Base-by-base conservation (phyloP, 2,888 invertebrate genomes). In the Acholoe squamosa region DNA sequence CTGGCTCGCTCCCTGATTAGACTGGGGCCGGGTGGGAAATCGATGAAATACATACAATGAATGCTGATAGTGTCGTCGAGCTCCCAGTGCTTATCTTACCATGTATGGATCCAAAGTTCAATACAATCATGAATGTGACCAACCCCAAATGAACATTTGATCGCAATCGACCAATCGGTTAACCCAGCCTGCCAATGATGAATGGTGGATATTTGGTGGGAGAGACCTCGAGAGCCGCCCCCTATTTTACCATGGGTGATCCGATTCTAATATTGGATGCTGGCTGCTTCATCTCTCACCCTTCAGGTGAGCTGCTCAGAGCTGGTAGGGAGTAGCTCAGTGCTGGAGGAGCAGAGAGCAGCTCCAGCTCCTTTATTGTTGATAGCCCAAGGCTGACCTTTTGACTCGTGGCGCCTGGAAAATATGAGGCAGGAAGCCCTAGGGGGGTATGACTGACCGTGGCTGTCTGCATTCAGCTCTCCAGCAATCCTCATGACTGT, bases 321-420 rank as follows among this genome's bases (percentile, higher is more conserved):
- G 61, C 61, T 3, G 61, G 61, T 61, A 61, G 61, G 61, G 61
- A n/a, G 61, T 61, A 19, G 61, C 61, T 61, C 61, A 61, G n/a
- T 7, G 61, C 61, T 61, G 61, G 19, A 61, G 7, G n/a, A 0
- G 12, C n/a, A 43, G 43, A 43, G 61, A 61, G n/a, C 61, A n/a
- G 61, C 61, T 61, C 61, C 43, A 10, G 43, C 43, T 14, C 61
- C 61, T 61, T 61, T 19, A 61, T 61, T 19, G 61, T 61, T 61
- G 61, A 61, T 61, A n/a, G 61, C n/a, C n/a, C 61, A 61, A 19
- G n/a, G 61, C 61, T 61, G 61, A 61, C 61, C 61, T 61, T n/a
- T 61, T 61, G 61, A n/a, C 19, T n/a, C 14, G 22, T n/a, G 61
- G 19, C 61, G n/a, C 61, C 61, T n/a, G 61, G 61, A n/a, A 61